A percentile compares a stretch with the other conserved stretches of the same genome.
phyloP scores from a whole-genome alignment of 2,888 invertebrate genomes.

The Xestia xanthographa region DNA sequence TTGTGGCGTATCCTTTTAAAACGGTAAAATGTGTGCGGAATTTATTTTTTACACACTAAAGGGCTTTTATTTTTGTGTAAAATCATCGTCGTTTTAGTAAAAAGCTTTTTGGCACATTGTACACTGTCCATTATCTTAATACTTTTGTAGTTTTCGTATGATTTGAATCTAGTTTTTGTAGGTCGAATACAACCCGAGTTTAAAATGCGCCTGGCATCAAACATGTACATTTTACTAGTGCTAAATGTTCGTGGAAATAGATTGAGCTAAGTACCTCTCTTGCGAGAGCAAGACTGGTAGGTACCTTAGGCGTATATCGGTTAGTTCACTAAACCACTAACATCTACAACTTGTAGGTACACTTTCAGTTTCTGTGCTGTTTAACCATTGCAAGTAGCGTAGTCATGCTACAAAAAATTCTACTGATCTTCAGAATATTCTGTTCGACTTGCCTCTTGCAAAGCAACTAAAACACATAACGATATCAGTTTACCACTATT shows the following conservation, averaged over 20 bases:
- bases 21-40: slow-evolving; percentile 31
- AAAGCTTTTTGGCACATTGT: slow-evolving; percentile 3
- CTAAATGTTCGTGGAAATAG: not conserved
- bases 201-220: not conserved
- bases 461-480: not conserved
- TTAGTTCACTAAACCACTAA: not conserved
- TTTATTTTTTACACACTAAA: slow-evolving; percentile 3
- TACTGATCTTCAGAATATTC: not conserved
- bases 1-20: slow-evolving; percentile 62
- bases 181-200: not conserved
- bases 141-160: not conserved
- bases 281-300: not conserved
- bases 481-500: not conserved
- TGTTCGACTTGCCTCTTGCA: not conserved
- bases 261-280: not conserved
- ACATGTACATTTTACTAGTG: not conserved
- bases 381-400: not conserved
- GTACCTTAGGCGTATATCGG: not conserved
- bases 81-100: slow-evolving; percentile 9
- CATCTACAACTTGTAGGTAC: not conserved
- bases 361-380: not conserved
- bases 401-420: not conserved
- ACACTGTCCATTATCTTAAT: not conserved
- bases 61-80: slow-evolving; percentile 9
- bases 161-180: not conserved